A percentile compares a stretch with the other conserved stretches of the same genome.
These are phyloP conservation scores for Rhynchophorus ferrugineus DNA, from an alignment of 1,140 invertebrate species.

Conservation along the genomic window DNA sequence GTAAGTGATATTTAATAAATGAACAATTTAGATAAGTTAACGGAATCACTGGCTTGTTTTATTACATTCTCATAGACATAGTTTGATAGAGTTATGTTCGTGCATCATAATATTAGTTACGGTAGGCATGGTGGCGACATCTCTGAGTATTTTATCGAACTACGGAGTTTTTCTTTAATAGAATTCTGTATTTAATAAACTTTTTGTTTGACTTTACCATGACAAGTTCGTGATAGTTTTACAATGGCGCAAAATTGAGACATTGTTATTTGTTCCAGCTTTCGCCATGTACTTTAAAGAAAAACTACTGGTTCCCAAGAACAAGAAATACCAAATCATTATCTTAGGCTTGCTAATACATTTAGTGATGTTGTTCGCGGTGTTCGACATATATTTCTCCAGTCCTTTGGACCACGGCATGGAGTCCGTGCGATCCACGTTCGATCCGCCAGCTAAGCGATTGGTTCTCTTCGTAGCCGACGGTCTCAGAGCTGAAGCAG, in stretches of 20 bases:
- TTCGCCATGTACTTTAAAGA: slow-evolving; percentile 9
- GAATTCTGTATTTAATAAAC: no score
- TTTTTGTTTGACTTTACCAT: no score
- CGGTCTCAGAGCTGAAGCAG: slow-evolving; percentile 79
- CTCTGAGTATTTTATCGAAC: no score
- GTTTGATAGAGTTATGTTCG: no score
- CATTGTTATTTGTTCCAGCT: slow-evolving; percentile 15
- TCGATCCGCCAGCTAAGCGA: slow-evolving; percentile 59
- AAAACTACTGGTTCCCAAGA: not conserved
- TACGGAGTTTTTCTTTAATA: no score
- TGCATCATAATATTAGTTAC: no score
- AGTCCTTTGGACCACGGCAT: slow-evolving; percentile 54
- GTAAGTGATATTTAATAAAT: no score
- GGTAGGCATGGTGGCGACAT: no score
- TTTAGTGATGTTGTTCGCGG: slow-evolving; percentile 50
- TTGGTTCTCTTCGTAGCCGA: slow-evolving; percentile 83
- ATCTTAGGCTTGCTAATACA: slow-evolving; percentile 40
- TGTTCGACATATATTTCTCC: slow-evolving; percentile 59
- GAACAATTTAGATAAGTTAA: no score
- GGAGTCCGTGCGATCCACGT: slow-evolving; percentile 37
- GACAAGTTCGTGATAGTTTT: no score
- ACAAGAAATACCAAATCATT: slow-evolving; percentile 24
- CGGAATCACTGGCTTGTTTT: no score
- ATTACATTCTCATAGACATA: no score
- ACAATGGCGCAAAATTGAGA: not conserved